These are phyloP conservation scores for Daktulosphaira vitifoliae DNA, from an alignment of 1,140 invertebrate genomes.

Conservation along the genomic window DNA sequence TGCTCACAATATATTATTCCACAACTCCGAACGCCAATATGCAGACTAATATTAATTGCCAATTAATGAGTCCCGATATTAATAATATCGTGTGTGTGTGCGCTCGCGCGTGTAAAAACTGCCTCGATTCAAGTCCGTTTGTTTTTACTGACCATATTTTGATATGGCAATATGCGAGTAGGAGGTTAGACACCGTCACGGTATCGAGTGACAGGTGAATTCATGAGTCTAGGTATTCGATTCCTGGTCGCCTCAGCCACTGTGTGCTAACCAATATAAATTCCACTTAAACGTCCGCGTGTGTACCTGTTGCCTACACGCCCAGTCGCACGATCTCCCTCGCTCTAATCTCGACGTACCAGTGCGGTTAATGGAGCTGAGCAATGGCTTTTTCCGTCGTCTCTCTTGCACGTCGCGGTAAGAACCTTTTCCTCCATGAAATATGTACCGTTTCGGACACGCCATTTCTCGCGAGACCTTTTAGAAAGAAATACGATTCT, in stretches of 20 bases:
- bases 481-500: not conserved
- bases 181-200: not conserved
- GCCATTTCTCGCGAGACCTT: slow-evolving; percentile 23
- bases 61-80: no score
- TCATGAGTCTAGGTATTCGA: slow-evolving; percentile 24
- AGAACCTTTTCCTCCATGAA: slow-evolving; percentile 10
- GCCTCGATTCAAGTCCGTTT: no score
- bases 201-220: slow-evolving; percentile 26
- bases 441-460: not conserved
- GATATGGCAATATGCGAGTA: no score
- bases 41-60: no score
- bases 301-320: no score
- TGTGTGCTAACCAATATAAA: slow-evolving; percentile 14
- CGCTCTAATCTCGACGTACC: no score
- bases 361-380: slow-evolving; percentile 30
- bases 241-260: not conserved
- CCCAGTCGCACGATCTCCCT: not conserved
- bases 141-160: no score
- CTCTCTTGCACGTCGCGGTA: not conserved
- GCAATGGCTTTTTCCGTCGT: slow-evolving; percentile 3
- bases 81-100: no score
- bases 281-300: not conserved
- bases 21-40: no score
- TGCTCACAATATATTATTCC: no score
- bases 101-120: no score